Evolutionary conservation across 2,797 vertebrate species (phyloP), one percentile per base, ranked within the genome.

Genomic region (Manis crassicaudata): DNA sequence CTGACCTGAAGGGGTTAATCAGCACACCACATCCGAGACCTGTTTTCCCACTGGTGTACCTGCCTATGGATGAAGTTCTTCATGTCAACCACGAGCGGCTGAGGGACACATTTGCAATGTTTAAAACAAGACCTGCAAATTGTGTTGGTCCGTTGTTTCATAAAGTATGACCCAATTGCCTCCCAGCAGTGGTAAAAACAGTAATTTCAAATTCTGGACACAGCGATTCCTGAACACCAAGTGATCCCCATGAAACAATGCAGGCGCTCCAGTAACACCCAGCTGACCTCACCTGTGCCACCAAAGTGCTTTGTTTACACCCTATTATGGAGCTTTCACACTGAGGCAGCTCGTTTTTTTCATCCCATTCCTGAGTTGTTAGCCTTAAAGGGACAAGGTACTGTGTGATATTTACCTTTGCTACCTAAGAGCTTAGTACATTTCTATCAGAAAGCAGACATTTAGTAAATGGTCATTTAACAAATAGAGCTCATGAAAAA

Each of bases 171-270:
- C 27, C 76, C 54, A 12, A 25, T 46, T 58, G n/a, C 65, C 67
- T 79, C 13, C 5, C 7, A 21, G 56, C n/a, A 10, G 20, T 60
- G 80, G 56, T 37, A 52, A 92, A 87, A 68, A 70, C 68, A 46
- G 50, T 37, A 8, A 58, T 85, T 92, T 89, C 50, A 54, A n/a
- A 94, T 75, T 80, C 91, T 40, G 58, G 58, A 83, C 58, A 82
- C 37, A 58, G 80, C 0, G 0, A 75, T 79, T 68, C 29, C 73
- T 52, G 11, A 58, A 75, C 70, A 50, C 52, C 72, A 70, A 52
- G 52, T 5, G 29, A 32, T 7, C 46, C 16, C 43, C 27, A 11
- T 20, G 80, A 56, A 77, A 56, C 56, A 62, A 11, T 0, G 4
- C n/a, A 27, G 40, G 6, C 0, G 1, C 54, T 76, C 1, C 1